Base-by-base conservation (phyloP, 2,888 invertebrate species). In the Cryptocephalus primarius region DNA sequence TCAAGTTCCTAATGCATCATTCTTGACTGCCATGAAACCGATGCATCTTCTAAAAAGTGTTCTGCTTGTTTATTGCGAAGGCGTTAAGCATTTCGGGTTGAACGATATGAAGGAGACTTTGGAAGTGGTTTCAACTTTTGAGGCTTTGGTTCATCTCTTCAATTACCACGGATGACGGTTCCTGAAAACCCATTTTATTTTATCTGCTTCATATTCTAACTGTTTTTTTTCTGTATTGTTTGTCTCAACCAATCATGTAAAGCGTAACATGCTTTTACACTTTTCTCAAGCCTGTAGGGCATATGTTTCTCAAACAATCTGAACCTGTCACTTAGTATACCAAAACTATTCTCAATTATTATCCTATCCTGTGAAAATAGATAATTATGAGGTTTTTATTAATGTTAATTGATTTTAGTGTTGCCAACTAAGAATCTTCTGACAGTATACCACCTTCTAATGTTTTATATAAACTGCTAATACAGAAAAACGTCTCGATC, bases 331-430 rank as follows among this genome's bases (percentile, higher is more conserved):
- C 44, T 42, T 39, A 49, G 14, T 46, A 49, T 46, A 4, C 46
- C 44, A 41, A 49, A 49, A 41, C n/a, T 48, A 44, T 40, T 49
- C 41, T 49, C 47, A 10, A 49, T 46, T 32, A 49, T 38, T 13
- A 39, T 44, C 39, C 42, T 47, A 42, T 39, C 44, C 13, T 46
- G 47, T 8, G 49, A 47, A 9, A 45, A 32, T 9, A 39, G 42
- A 39, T 48, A 48, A 34, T 48, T 48, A 33, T 9, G 44, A 40
- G 40, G 42, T 40, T 36, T 33, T 40, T 42, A 43, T 49, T 22
- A 60, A 41, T 9, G 52, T 47, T 52, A 60, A 59, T n/a, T n/a
- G n/a, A n/a, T n/a, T 34, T 58, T 57, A 39, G 54, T 56, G 42
- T 60, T 56, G 14, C 43, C 57, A 14, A 58, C 44, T 36, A 41